phyloP scores from a whole-genome alignment of 2,888 invertebrate species.

The Strigamia transsilvanica region DNA sequence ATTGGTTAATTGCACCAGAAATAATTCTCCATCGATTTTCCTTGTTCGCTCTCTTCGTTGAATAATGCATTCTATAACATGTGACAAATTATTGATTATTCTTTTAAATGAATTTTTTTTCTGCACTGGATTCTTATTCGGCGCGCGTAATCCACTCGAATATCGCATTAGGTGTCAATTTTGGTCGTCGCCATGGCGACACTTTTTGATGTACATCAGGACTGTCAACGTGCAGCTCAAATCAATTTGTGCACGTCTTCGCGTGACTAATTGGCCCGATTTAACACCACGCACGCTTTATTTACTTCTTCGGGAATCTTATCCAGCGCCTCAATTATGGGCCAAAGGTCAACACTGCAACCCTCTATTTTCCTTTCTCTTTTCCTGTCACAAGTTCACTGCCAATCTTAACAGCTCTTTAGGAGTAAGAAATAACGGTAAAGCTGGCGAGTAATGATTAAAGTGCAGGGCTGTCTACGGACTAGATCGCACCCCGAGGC shows the following conservation, averaged over 20 bases:
- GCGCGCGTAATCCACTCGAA: not conserved
- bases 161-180: slow-evolving; percentile 19
- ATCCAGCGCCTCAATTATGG: not conserved
- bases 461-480: too few relatives aligned
- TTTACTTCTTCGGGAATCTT: not conserved
- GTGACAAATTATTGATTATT: not conserved
- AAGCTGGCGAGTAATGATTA: too few relatives aligned
- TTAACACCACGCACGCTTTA: not conserved
- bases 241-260: slow-evolving; percentile 32
- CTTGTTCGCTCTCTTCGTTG: not conserved
- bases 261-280: slow-evolving; percentile 40
- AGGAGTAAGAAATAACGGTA: too few relatives aligned
- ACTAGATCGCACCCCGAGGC: too few relatives aligned
- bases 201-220: not conserved
- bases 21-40: slow-evolving; percentile 1
- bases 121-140: not conserved
- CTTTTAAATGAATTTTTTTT: not conserved
- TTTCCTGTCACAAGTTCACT: too few relatives aligned
- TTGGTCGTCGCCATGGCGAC: not conserved
- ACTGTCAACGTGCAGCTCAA: not conserved
- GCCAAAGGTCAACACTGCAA: not conserved
- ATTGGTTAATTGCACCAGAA: slow-evolving; percentile 20
- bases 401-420: too few relatives aligned
- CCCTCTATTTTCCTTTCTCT: too few relatives aligned
- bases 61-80: not conserved